Evolutionary conservation across 2,113 vertebrate species (phyloP), one percentile per base, ranked within the genome.

Genomic region (Mesembrinibis cayennensis): DNA sequence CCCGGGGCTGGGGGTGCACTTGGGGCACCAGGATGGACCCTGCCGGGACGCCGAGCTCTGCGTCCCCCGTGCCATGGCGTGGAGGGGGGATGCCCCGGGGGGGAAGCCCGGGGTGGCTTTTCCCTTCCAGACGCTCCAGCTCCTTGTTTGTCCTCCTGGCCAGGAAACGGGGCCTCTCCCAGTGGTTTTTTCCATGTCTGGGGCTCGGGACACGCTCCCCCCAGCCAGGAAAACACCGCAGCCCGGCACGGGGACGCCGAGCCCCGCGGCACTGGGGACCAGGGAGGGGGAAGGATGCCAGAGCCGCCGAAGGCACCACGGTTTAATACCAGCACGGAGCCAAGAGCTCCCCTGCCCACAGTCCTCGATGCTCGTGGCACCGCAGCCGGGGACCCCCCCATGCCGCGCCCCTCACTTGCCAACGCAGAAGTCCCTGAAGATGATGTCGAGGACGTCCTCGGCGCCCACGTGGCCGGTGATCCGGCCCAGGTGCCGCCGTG

Each of bases 341-440:
- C 49, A 17, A 5, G 21, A n/a, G 22, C 25, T 45, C 56, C 81
- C 63, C 27, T n/a, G 52, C 69, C 42, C 13, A 6, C 21, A 10
- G 27, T 72, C 40, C 49, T 61, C 17, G 9, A 25, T 5, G 23
- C 42, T 6, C 42, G 63, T 4, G 36, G 66, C 69, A 62, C 27
- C 17, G 5, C 40, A 16, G 38, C n/a, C 1, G 2, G 32, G 59
- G 18, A 5, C 17, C 13, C 50, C 9, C 20, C 17, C 3, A 0
- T 42, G 40, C 22, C 1, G 16, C 6, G 0, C 7, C 25, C 62
- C 12, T 98, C 98, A 99, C 97, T 99, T 99, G 53, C 99, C 99
- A 13, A 99, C 98, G 12, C 99, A 99, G 91, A 99, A 99, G 93
- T 99, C 99, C 98, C 96, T 98, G 97, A 99, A 99, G 97, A 99